Conservation (phyloP, 2,113 vertebrate genomes). For the Hydrolagus affinis region DNA sequence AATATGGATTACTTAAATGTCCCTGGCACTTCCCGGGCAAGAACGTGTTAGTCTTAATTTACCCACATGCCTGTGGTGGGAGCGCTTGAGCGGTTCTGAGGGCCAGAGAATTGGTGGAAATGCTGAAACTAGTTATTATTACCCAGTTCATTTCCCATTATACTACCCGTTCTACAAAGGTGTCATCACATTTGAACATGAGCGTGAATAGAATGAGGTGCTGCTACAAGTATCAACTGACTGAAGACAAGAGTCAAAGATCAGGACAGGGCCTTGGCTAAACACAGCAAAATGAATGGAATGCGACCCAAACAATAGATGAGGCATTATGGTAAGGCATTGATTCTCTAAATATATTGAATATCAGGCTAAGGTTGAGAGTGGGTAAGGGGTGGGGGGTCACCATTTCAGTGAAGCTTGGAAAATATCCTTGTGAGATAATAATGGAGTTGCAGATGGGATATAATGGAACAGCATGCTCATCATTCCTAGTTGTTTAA, state of each 20-base stretch:
- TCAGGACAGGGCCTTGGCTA: not conserved
- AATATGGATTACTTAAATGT: conserved; percentile 63
- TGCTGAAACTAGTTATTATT: conserved; percentile 41
- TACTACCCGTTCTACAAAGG: conserved; percentile 37
- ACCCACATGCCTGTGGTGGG: conserved; percentile 38
- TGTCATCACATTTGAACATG: conserved; percentile 35
- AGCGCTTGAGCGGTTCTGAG: conserved; percentile 36
- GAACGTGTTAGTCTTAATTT: conserved; percentile 43
- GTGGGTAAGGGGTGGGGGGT: no score
- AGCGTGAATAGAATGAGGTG: conserved; percentile 32
- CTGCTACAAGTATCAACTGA: conserved; percentile 22
- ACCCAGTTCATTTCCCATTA: conserved; percentile 37
- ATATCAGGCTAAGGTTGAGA: not conserved
- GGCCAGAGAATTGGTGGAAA: conserved; percentile 45
- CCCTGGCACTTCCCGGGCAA: conserved; percentile 53
- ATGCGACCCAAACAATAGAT: not conserved
- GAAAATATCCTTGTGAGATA: not conserved
- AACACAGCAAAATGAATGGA: conserved; percentile 1
- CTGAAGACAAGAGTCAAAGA: not conserved
- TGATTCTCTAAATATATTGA: conserved; percentile 2
- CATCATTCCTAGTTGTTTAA: not conserved
- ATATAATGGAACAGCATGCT: no score
- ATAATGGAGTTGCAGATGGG: not conserved
- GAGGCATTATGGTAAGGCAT: not conserved
- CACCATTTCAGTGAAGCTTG: not conserved